Evolutionary conservation across 2,888 invertebrate species (phyloP).

Genomic region (Melipona bicolor): DNA sequence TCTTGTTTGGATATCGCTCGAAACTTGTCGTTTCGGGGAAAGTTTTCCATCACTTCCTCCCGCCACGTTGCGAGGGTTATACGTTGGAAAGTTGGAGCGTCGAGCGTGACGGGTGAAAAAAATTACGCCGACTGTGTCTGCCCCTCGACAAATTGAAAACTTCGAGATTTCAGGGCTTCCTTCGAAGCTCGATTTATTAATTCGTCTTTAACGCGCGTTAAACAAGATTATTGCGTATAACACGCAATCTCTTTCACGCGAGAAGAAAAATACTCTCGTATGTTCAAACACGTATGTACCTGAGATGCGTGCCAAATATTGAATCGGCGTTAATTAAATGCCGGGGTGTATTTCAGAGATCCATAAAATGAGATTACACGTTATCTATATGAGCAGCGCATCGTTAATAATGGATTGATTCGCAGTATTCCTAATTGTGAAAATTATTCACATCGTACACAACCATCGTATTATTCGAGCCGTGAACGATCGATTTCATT

Average conservation of each 20-base stretch:
- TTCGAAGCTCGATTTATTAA: background rate
- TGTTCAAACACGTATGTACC: no score
- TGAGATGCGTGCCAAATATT: background rate
- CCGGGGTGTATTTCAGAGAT: background rate
- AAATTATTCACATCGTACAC: conserved; percentile 20
- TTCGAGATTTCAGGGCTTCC: background rate
- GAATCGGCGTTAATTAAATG: conserved; percentile 20
- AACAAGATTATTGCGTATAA: background rate
- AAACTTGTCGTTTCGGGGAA: conserved; percentile 54
- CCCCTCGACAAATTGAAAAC: background rate
- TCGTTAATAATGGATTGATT: conserved; percentile 26
- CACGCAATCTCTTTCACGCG: no score
- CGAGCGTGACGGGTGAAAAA: background rate
- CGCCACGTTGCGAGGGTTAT: background rate
- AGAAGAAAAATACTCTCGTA: background rate
- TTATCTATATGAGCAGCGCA: conserved; percentile 9
- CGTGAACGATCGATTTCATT: conserved; percentile 7
- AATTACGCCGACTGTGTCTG: background rate
- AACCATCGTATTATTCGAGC: background rate
- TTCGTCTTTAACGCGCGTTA: background rate
- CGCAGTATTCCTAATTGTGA: conserved; percentile 8
- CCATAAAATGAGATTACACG: conserved; percentile 7
- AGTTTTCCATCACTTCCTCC: conserved; percentile 18
- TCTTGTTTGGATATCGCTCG: conserved; percentile 64
- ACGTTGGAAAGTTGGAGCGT: background rate